A percentile compares a stretch with the other conserved stretches of the same genome.
These are phyloP conservation scores for Idaea straminata DNA, from an alignment of 2,888 invertebrate species.

Conservation along the genomic window DNA sequence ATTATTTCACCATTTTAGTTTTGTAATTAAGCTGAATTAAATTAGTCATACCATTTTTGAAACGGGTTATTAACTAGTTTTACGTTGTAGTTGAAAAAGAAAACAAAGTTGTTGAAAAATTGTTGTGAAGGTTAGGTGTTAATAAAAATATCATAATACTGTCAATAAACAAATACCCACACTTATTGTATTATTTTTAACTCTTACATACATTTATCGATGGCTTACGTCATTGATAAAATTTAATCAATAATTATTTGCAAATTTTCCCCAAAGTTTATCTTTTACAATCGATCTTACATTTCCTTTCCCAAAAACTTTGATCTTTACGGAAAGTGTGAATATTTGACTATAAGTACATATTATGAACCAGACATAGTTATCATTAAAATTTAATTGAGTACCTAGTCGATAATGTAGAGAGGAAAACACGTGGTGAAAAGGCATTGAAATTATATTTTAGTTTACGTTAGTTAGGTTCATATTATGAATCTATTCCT, in stretches of 20 bases:
- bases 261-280: not conserved
- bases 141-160: not conserved
- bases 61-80: not conserved
- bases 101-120: not conserved
- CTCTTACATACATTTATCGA: not conserved
- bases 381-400: too few species aligned
- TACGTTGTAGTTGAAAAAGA: not conserved
- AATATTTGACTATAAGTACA: not conserved
- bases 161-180: not conserved
- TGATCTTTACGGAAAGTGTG: not conserved
- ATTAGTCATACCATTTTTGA: not conserved
- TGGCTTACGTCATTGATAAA: not conserved
- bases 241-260: not conserved
- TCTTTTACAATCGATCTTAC: not conserved
- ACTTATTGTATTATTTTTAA: not conserved
- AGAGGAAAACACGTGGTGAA: not conserved
- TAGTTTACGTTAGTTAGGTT: slow-evolving; percentile 31
- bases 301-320: not conserved
- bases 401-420: not conserved
- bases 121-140: not conserved
- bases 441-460: not conserved
- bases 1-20: not conserved
- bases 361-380: too few species aligned
- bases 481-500: slow-evolving; percentile 36
- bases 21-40: not conserved